A percentile compares a stretch with the other conserved stretches of the same genome.
These are phyloP conservation scores for Albula glossodonta DNA, from an alignment of 2,113 vertebrate genomes.

Conservation along the genomic window DNA sequence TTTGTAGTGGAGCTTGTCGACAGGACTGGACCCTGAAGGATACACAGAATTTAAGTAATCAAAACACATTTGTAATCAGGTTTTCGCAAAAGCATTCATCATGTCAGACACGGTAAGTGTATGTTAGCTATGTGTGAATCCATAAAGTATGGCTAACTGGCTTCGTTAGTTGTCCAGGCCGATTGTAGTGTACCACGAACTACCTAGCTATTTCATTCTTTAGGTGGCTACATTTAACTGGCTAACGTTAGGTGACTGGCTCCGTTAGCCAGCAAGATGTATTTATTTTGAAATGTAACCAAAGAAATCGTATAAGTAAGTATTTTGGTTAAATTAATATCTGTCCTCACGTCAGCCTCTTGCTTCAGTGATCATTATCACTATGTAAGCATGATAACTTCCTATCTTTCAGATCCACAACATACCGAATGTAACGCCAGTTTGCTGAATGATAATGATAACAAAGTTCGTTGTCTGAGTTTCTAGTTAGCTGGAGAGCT, in stretches of 20 bases:
- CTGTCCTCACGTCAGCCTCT: neutral
- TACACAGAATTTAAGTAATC: conserved; percentile 17
- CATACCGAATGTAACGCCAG: too few relatives aligned
- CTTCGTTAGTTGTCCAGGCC: neutral
- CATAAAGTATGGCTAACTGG: neutral
- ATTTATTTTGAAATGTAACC: neutral
- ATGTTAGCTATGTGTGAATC: neutral
- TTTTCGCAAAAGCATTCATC: conserved; percentile 22
- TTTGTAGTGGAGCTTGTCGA: conserved; percentile 4
- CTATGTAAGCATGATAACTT: neutral
- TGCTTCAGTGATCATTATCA: neutral
- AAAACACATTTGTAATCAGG: neutral
- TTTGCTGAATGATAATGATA: too few relatives aligned
- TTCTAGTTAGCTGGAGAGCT: too few relatives aligned
- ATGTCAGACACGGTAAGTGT: conserved; percentile 75
- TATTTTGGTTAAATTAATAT: neutral
- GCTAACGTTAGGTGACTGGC: too few relatives aligned
- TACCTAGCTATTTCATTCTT: neutral
- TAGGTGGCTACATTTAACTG: neutral
- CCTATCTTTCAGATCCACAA: too few relatives aligned
- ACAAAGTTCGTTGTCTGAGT: too few relatives aligned
- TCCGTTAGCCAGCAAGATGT: neutral
- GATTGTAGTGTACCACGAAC: neutral
- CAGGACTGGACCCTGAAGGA: conserved; percentile 20
- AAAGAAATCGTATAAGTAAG: neutral